These are phyloP conservation scores for Eristalinus sepulchralis DNA, from an alignment of 2,888 invertebrate genomes.

Conservation along the genomic window DNA sequence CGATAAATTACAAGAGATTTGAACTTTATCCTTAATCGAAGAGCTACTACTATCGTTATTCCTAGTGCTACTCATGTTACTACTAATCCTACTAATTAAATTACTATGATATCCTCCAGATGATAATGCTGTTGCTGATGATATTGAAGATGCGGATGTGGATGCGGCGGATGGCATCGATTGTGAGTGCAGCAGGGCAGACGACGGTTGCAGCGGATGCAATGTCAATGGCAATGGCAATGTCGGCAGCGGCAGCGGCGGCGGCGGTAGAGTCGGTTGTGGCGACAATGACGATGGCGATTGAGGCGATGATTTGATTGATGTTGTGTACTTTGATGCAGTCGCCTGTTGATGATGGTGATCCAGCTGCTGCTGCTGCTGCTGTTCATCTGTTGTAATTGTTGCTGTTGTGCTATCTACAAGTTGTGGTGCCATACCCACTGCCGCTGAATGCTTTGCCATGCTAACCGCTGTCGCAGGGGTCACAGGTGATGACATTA, in stretches of 20 bases:
- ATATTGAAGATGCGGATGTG: conserved; percentile 27
- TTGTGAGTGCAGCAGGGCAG: conserved; percentile 25
- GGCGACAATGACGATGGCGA: conserved; percentile 50
- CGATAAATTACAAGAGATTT: conserved; percentile 73
- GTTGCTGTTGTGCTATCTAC: conserved; percentile 64
- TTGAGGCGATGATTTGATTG: conserved; percentile 67
- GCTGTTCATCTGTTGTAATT: conserved; percentile 43
- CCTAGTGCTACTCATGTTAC: conserved; percentile 60
- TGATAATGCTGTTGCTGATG: conserved; percentile 66
- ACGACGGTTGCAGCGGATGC: neutral
- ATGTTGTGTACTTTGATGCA: conserved; percentile 59
- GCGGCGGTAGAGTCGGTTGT: conserved; percentile 8
- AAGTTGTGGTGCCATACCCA: conserved; percentile 59
- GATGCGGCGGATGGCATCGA: conserved; percentile 42
- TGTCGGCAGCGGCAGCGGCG: neutral
- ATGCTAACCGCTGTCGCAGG: conserved; percentile 43
- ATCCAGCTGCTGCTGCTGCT: conserved; percentile 16
- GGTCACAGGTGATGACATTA: conserved; percentile 45
- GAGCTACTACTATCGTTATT: conserved; percentile 59
- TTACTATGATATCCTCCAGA: conserved; percentile 67
- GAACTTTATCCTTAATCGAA: conserved; percentile 72
- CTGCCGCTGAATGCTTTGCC: conserved; percentile 30
- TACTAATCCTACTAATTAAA: conserved; percentile 53
- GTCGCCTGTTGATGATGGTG: conserved; percentile 47
- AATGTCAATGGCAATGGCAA: conserved; percentile 8